Percentiles rank a stretch among this genome's conserved stretches.
phyloP scores from a whole-genome alignment of 2,113 vertebrate genomes.

The Poicephalus gulielmi region DNA sequence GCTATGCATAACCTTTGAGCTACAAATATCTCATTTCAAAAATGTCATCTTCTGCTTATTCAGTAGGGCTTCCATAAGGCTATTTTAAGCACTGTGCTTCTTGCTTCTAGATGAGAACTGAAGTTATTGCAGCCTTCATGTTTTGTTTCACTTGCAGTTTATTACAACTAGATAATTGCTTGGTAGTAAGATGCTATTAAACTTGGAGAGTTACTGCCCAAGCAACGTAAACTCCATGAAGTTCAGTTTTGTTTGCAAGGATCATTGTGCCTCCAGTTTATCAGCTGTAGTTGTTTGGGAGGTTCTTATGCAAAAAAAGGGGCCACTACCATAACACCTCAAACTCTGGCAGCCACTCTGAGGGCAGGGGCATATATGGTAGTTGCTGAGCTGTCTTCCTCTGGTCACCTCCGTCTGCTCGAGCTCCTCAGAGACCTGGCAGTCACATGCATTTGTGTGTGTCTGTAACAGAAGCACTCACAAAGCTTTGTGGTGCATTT shows the following conservation, averaged over 20 bases:
- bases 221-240: neutral
- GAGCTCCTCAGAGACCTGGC: neutral
- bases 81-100: slow-evolving; percentile 63
- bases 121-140: slow-evolving; percentile 17
- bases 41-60: slow-evolving; percentile 68
- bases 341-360: neutral
- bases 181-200: neutral
- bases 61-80: neutral
- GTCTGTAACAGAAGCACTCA: neutral
- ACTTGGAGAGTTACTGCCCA: neutral
- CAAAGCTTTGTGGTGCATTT: neutral
- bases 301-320: neutral
- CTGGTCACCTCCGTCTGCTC: fast-evolving
- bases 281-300: neutral
- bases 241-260: neutral
- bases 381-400: neutral
- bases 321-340: fast-evolving
- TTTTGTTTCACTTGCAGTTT: slow-evolving; percentile 31
- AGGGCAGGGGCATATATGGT: neutral
- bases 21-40: slow-evolving; percentile 69
- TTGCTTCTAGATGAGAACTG: slow-evolving; percentile 26
- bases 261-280: fast-evolving
- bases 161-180: neutral
- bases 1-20: slow-evolving; percentile 60
- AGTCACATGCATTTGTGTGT: neutral